Percentiles rank a stretch among this genome's conserved stretches.
Evolutionary conservation across 2,113 vertebrate genomes (phyloP).

Genomic region (Sorex araneus): DNA sequence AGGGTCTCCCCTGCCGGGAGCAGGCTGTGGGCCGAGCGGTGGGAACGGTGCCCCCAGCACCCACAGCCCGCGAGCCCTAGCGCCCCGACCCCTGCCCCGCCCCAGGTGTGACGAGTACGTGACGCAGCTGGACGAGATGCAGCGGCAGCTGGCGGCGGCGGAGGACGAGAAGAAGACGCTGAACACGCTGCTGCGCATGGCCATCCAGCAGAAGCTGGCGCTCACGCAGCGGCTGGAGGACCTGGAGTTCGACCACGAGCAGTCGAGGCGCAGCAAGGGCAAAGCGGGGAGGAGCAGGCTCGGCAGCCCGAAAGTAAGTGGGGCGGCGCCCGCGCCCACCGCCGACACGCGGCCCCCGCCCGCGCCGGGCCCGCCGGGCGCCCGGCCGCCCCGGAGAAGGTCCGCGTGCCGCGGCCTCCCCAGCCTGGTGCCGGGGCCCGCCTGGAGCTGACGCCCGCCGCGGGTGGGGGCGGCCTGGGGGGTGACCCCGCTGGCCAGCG

Average conservation of each 20-base stretch:
- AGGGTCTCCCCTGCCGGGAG: too few species aligned
- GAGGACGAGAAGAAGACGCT: constrained; percentile 99
- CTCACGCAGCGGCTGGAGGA: constrained; percentile 98
- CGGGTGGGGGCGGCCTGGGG: too few species aligned
- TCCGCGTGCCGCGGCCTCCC: constrained; percentile 90
- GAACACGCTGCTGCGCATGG: constrained; percentile 98
- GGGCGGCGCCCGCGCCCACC: constrained; percentile 89
- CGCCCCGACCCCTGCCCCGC: constrained; percentile 71
- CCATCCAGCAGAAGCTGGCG: constrained; percentile 99
- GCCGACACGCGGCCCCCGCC: constrained; percentile 91
- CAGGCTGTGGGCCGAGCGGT: too few species aligned
- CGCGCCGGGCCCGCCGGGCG: constrained; percentile 90
- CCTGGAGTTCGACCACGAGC: constrained; percentile 99
- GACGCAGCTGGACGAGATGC: constrained; percentile 98
- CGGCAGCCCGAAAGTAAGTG: constrained; percentile 99
- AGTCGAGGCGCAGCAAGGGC: constrained; percentile 94
- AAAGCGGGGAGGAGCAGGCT: constrained; percentile 96
- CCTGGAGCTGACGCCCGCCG: too few species aligned
- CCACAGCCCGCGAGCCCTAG: too few species aligned
- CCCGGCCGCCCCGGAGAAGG: constrained; percentile 92
- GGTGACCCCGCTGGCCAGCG: too few species aligned
- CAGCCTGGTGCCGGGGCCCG: too few species aligned
- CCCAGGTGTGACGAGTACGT: constrained; percentile 98
- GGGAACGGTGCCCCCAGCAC: too few species aligned
- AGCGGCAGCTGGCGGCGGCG: constrained; percentile 97